Base-by-base conservation (phyloP, 2,113 vertebrate genomes). In the Python bivittatus region DNA sequence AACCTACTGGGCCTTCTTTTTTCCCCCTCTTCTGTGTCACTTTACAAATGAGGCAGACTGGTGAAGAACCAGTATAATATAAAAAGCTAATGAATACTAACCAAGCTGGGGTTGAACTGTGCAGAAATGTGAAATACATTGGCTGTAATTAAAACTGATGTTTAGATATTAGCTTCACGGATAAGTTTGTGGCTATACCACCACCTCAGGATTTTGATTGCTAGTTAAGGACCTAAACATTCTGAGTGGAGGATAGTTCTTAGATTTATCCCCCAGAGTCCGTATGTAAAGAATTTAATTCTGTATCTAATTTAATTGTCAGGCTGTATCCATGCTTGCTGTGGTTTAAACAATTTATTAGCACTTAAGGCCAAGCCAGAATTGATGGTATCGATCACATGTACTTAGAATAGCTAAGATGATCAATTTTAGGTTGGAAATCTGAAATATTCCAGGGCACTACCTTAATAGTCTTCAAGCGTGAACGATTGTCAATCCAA, bases 81-180 rank as follows among this genome's bases (percentile, higher is more conserved):
- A 96, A 95, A 96, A 95, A 56, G 91, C 94, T 94, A 92, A 89
- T 96, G 95, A 97, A 97, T 96, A 94, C 94, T 90, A 96, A 94
- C 95, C 91, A 97, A 96, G 93, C 72, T 94, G 95, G 91, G 72
- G 85, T 72, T 83, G 60, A 95, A 86, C 52, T 92, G 27, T 91
- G 88, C 85, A 89, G 72, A 92, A 96, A 96, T 96, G 84, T 88
- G 91, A 97, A 96, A 97, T 95, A 90, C 91, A 96, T 79, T 94
- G 88, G 94, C 95, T 97, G 95, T 95, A 94, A 92, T 96, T 96
- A 97, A 97, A 97, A 96, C 96, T 88, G 56, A 97, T 97, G 97
- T 95, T 0, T 79, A 79, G 68, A 79, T 79, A 79, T 79, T 79
- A 79, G 33, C 2, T 79, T 79, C 68, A 79, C 17, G 22, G 23